Base-by-base conservation (phyloP, 1,140 invertebrate species). In the Nomia melanderi region DNA sequence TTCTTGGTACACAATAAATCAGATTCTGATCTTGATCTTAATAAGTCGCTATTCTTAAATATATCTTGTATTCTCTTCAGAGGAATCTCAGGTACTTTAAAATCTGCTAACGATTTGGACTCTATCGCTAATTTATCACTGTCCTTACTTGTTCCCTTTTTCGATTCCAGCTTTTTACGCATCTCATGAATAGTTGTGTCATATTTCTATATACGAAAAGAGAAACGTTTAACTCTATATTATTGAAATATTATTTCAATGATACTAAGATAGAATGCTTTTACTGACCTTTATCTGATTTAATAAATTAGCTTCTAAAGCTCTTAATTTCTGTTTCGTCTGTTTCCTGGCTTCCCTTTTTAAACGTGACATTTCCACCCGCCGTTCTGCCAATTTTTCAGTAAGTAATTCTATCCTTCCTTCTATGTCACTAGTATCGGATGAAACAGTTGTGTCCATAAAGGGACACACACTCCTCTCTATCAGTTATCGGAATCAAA, bases 31-130 rank as follows among this genome's bases (percentile, higher is more conserved):
- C 89, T 89, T 0, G 91, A 92, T 20, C 89, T 83, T 36, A 90
- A 67, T 54, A 92, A 81, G 73, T 91, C 89, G 50, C 84, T 90
- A 11, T 71, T 92, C 69, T 87, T 89, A 64, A 91, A 92, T 63
- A 92, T 89, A 39, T 92, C 90, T 71, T 91, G 89, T 73, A 92
- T 90, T 25, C 85, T 87, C 62, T 92, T 91, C 17, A 91, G 85
- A 0, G 91, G 88, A 54, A 92, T 90, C 76, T 92, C 90, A 82
- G 92, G 92, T 87, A 92, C 88, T 90, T 91, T 92, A 31, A 91
- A 91, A 41, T 92, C 88, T 25, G 86, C 87, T 5, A 92, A 84
- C 9, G 88, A 88, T 74, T 86, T 89, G 0, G 89, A 87, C 57
- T 92, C 92, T 65, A 92, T 92, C 0, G 90, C 90, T 53, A 91